A percentile compares a stretch with the other conserved stretches of the same genome.
phyloP scores from a whole-genome alignment of 2,113 vertebrate genomes.

The Recurvirostra avosetta region DNA sequence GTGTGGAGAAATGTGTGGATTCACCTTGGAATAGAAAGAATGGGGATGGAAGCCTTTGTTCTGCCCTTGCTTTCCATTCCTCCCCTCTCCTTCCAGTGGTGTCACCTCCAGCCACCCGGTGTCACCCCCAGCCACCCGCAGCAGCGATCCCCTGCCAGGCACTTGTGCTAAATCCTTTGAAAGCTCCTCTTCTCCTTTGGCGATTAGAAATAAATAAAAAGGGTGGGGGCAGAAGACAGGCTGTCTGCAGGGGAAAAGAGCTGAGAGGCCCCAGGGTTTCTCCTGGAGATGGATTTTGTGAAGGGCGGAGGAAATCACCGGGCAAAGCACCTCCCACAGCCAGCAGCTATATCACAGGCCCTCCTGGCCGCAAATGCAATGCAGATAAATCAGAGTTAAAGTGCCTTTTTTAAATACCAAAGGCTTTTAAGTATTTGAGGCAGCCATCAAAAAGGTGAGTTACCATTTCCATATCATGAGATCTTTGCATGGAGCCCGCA shows the following conservation, averaged over 20 bases:
- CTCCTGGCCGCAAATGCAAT: background rate
- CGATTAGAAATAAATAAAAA: background rate
- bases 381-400: constrained; percentile 49
- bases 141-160: background rate
- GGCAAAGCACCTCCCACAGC: background rate
- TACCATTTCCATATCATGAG: constrained; percentile 25
- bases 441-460: constrained; percentile 32
- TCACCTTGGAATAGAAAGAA: background rate
- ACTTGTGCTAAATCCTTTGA: constrained; percentile 37
- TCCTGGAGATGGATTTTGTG: constrained; percentile 24
- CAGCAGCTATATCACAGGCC: constrained; percentile 23
- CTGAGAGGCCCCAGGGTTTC: background rate
- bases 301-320: constrained; percentile 23
- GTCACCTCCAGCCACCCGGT: background rate
- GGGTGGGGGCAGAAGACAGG: background rate
- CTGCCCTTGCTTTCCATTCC: background rate
- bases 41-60: background rate
- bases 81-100: background rate
- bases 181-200: background rate
- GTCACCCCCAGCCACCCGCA: background rate
- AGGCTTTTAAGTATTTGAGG: constrained; percentile 33
- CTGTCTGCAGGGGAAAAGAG: constrained; percentile 19
- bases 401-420: constrained; percentile 56
- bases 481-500: constrained; percentile 49
- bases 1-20: background rate